Percentiles rank a stretch among this genome's conserved stretches.
Evolutionary conservation across 1,140 invertebrate species (phyloP).

Genomic region (Leptinotarsa defecta): DNA sequence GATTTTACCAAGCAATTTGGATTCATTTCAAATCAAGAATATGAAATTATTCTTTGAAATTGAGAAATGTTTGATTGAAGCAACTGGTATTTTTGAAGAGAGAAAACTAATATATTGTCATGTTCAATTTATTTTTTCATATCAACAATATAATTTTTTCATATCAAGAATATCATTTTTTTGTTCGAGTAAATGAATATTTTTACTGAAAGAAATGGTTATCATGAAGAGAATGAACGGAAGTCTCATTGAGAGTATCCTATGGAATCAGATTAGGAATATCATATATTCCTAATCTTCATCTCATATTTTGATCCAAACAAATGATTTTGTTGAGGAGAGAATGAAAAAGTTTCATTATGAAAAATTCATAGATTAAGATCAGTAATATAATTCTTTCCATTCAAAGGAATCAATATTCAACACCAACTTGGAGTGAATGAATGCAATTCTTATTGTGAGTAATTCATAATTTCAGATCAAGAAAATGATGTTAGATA

Average conservation of each 20-base stretch:
- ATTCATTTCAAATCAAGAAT: background rate
- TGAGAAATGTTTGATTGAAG: no score
- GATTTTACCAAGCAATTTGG: background rate
- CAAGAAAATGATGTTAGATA: constrained; percentile 6
- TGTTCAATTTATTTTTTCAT: background rate
- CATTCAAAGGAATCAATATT: constrained; percentile 12
- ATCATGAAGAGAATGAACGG: background rate
- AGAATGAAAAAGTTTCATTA: background rate
- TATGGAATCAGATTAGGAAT: background rate
- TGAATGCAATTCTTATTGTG: background rate
- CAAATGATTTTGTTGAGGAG: background rate
- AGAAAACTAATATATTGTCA: background rate
- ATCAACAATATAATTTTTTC: constrained; percentile 4
- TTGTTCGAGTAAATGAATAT: background rate
- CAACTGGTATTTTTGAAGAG: constrained; percentile 2
- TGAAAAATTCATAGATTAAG: constrained; percentile 1
- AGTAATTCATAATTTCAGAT: background rate
- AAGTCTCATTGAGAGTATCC: background rate
- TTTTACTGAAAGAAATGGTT: background rate
- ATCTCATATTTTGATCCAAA: background rate
- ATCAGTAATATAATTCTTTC: background rate
- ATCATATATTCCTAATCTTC: background rate
- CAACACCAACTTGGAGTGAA: constrained; percentile 9
- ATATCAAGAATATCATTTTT: no score
- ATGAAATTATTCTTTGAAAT: constrained; percentile 4